Percentiles rank a stretch among this genome's conserved stretches.
Evolutionary conservation across 2,113 vertebrate species (phyloP).

Genomic region (Murina feae): DNA sequence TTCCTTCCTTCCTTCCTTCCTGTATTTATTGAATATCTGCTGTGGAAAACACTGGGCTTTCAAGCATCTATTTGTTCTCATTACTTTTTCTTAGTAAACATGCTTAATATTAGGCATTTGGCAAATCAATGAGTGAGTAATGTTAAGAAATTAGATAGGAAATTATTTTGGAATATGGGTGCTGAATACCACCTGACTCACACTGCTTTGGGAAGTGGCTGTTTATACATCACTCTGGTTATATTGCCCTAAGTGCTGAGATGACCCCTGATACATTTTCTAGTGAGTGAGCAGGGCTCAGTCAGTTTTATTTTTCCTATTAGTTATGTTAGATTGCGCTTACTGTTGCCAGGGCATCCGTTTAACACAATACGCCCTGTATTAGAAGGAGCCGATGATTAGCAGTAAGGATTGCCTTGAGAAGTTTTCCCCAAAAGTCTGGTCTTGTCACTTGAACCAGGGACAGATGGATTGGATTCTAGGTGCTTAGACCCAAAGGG

Average conservation of each 20-base stretch:
- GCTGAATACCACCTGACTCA: neutral
- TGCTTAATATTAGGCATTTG: neutral
- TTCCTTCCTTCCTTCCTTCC: neutral
- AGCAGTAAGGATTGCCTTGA: neutral
- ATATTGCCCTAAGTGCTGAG: neutral
- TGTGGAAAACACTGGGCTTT: neutral
- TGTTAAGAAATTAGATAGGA: constrained; percentile 11
- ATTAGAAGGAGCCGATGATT: neutral
- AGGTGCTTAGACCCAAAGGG: neutral
- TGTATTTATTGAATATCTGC: neutral
- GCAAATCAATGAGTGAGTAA: neutral
- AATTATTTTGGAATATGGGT: neutral
- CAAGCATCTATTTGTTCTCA: neutral
- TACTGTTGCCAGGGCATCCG: neutral
- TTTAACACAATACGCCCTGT: neutral
- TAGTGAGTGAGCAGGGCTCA: neutral
- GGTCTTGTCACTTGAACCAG: neutral
- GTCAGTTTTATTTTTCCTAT: constrained; percentile 8
- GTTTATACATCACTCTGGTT: neutral
- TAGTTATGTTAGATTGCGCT: neutral
- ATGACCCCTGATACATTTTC: neutral
- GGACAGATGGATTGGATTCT: neutral
- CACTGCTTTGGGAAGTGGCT: constrained; percentile 22
- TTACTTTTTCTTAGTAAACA: neutral
- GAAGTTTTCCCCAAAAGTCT: neutral